Base-by-base conservation (phyloP, 2,888 invertebrate genomes). In the Sisyra terminalis region DNA sequence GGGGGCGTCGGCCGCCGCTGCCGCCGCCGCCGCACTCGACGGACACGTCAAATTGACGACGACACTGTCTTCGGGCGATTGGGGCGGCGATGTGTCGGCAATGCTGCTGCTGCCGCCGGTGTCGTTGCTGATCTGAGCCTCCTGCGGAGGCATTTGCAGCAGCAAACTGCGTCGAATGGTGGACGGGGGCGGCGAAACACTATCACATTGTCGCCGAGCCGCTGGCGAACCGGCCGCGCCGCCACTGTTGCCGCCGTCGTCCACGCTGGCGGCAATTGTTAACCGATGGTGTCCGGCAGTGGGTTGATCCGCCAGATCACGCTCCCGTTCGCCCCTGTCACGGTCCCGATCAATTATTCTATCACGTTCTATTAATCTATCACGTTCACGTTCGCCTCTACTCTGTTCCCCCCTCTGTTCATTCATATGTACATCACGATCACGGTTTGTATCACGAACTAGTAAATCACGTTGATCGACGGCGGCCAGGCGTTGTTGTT, bases 1-100 rank as follows among this genome's bases (percentile, higher is more conserved):
- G 50, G 43, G 61, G 53, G 30, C 57, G 58, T 53, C 66, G 66
- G 24, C 61, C 52, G 49, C 66, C 58, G 59, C 32, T 16, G 13
- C 9, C 10, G 42, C n/a, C 16, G 35, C n/a, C 18, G 24, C 16
- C 11, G 42, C 14, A 40, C 39, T 32, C 31, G 39, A 47, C 46
- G 37, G 40, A 29, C 44, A 44, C 32, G 37, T 37, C 9, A 37
- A 18, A 37, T 37, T 37, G 14, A 37, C 37, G 46, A 14, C 45
- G 53, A n/a, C n/a, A n/a, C 52, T 43, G 45, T 47, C 16, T 45
- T 17, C 29, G 46, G 46, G 39, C 42, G 46, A 29, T 45, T 38
- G 10, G 44, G 29, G 32, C 48, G 48, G 35, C 47, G 49, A 30
- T 46, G 34, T 45, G 42, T 24, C 45, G 42, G 29, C 46, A 42